phyloP scores from a whole-genome alignment of 2,888 invertebrate genomes.

The Agrilus mali region DNA sequence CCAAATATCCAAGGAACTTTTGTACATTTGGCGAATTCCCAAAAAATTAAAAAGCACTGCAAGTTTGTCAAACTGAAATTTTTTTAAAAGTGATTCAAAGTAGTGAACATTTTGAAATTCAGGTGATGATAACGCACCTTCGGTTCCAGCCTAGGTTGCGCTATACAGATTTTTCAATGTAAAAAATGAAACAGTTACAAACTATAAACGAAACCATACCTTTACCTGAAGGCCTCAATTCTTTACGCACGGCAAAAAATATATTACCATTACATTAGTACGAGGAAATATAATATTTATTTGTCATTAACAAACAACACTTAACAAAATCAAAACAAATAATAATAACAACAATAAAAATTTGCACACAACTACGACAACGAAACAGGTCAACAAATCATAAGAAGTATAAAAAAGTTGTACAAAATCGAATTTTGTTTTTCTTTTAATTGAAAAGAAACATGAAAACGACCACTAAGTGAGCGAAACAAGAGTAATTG shows the following conservation, averaged over 20 bases:
- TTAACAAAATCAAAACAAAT: constrained; percentile 5
- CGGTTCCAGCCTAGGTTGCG: constrained; percentile 26
- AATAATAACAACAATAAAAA: constrained; percentile 5
- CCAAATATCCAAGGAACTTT: no score
- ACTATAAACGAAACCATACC: constrained; percentile 21
- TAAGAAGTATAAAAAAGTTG: constrained; percentile 1
- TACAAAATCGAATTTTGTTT: background rate
- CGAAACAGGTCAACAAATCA: background rate
- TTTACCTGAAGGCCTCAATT: constrained; percentile 32
- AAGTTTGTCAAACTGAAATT: background rate
- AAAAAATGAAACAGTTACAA: constrained; percentile 17
- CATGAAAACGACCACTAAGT: no score
- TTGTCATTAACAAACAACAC: constrained; percentile 6
- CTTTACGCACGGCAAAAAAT: constrained; percentile 32
- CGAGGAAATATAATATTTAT: constrained; percentile 11
- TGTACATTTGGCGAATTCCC: no score
- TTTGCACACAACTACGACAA: constrained; percentile 4
- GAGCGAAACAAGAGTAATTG: no score
- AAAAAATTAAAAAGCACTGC: no score
- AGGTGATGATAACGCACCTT: constrained; percentile 30
- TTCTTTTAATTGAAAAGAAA: constrained; percentile 1
- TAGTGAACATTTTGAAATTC: constrained; percentile 15
- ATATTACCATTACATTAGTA: constrained; percentile 33
- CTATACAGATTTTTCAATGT: constrained; percentile 30
- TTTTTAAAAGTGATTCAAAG: background rate